Evolutionary conservation across 2,888 invertebrate species (phyloP), one percentile per base, ranked within the genome.

Genomic region (Teleiodes luculella): DNA sequence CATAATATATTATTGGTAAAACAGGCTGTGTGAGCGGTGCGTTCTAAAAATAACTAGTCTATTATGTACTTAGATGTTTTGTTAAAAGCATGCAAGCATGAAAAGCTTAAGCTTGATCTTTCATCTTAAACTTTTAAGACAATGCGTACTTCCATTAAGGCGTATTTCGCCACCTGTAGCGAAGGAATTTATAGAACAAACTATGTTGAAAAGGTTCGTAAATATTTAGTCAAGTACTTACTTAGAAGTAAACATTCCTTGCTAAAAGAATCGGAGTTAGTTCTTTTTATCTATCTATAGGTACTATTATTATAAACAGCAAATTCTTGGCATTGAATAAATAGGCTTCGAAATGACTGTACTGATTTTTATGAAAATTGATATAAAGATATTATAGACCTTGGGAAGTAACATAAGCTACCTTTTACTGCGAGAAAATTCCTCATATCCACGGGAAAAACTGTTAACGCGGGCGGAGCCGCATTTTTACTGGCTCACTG

Each of bases 41-140:
- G 31, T 31, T 3, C 10, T 5, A 10, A 31, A 7, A 35, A 4
- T 35, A 35, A 35, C n/a, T 24, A 35, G n/a, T 11, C 1, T 11
- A 35, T 1, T n/a, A 5, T n/a, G 11, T 11, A 1, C 13, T 16
- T 16, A 11, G 24, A 24, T 14, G 6, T 43, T 46, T 8, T 11
- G 28, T 33, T 43, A 54, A 54, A 54, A 53, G 48, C 41, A 36
- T 48, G 2, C n/a, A 24, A 43, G 20, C n/a, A 28, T 37, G 49
- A 33, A 43, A 20, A 30, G 28, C 20, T 37, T 31, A 6, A 45
- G 14, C 30, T 51, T 52, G 47, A 55, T 55, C 51, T 55, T 55
- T 55, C 55, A 55, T 35, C 41, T 33, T 24, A 52, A 36, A 52
- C 41, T 48, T 43, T 52, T 48, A 52, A 43, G 8, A 37, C 35